phyloP scores from a whole-genome alignment of 2,888 invertebrate species.

The Rosalia funebris region DNA sequence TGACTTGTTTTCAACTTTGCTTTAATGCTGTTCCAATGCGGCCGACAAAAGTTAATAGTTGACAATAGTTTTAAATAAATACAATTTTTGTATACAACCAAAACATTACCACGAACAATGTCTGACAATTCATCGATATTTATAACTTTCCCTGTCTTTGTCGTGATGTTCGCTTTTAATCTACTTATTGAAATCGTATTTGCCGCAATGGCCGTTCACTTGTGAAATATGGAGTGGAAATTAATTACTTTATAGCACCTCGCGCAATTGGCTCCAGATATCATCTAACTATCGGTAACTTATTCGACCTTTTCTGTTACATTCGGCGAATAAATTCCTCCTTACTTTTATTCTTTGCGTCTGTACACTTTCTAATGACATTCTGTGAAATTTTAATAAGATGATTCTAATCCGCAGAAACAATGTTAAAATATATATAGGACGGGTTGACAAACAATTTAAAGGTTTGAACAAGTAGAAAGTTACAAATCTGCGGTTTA shows the following conservation, averaged over 20 bases:
- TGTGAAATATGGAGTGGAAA: constrained; percentile 38
- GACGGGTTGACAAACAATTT: constrained; percentile 30
- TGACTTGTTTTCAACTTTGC: too few species aligned
- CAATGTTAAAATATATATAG: constrained; percentile 18
- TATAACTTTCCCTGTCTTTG: constrained; percentile 15
- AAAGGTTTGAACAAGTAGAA: constrained; percentile 18
- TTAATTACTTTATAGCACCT: constrained; percentile 42
- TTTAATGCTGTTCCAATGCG: too few species aligned
- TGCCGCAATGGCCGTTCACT: constrained; percentile 35
- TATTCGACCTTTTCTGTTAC: constrained; percentile 22
- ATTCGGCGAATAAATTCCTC: constrained; percentile 14
- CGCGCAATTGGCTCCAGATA: constrained; percentile 30
- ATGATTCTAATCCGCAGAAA: constrained; percentile 22
- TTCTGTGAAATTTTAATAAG: constrained; percentile 17
- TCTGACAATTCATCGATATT: too few species aligned
- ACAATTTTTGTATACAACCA: too few species aligned
- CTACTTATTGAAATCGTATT: constrained; percentile 40
- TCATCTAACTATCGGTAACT: constrained; percentile 14
- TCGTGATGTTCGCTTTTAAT: constrained; percentile 38
- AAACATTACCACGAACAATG: too few species aligned
- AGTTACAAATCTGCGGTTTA: constrained; percentile 23
- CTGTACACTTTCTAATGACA: constrained; percentile 20
- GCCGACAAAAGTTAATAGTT: too few species aligned
- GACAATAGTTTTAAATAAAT: too few species aligned
- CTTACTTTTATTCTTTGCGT: constrained; percentile 3